A percentile compares a stretch with the other conserved stretches of the same genome.
phyloP scores from a whole-genome alignment of 1,140 invertebrate genomes.

The Drosophila ananassae region DNA sequence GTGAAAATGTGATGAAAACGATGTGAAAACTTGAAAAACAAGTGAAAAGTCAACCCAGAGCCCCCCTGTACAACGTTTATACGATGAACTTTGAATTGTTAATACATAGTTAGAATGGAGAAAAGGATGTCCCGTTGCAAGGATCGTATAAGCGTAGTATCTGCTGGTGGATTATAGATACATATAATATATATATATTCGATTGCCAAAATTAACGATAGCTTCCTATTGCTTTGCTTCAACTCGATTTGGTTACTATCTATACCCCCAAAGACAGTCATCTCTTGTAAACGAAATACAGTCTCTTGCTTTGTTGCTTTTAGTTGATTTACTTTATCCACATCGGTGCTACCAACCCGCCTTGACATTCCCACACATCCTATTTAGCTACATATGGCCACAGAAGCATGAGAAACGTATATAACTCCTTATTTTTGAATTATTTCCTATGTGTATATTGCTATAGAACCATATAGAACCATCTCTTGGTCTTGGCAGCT shows the following conservation, averaged over 20 bases:
- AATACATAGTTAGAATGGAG: background rate
- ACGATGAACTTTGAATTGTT: background rate
- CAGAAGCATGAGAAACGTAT: background rate
- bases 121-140: background rate
- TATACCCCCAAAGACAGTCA: slow-evolving; percentile 7
- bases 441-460: background rate
- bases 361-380: background rate
- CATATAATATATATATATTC: background rate
- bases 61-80: slow-evolving; percentile 19
- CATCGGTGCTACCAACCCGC: slow-evolving; percentile 1
- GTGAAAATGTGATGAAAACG: background rate
- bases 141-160: slow-evolving; percentile 28
- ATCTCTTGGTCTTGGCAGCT: background rate
- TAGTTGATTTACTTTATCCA: background rate
- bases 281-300: slow-evolving; percentile 1
- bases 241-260: slow-evolving; percentile 26
- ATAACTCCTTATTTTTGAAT: background rate
- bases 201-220: slow-evolving; percentile 15
- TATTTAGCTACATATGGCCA: background rate
- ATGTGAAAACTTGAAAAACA: slow-evolving; percentile 1
- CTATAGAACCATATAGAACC: too few relatives aligned
- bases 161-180: slow-evolving; percentile 14
- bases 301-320: slow-evolving; percentile 7
- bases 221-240: slow-evolving; percentile 38
- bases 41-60: slow-evolving; percentile 9